phyloP scores from a whole-genome alignment of 2,113 vertebrate genomes.

The Labeo catla region DNA sequence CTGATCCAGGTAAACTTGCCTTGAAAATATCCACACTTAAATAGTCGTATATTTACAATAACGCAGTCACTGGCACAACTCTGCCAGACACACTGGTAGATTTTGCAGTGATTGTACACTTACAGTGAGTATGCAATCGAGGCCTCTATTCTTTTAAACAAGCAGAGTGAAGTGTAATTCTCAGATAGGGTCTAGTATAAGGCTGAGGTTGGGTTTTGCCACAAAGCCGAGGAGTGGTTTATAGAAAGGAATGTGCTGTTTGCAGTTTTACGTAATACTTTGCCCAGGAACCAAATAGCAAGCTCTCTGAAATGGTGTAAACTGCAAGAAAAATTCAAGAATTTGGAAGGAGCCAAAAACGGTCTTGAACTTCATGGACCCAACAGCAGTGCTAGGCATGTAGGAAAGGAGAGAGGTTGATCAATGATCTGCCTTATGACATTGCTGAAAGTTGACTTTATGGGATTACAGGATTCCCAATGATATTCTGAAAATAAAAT shows the following conservation, averaged over 20 bases:
- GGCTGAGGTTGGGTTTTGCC: neutral
- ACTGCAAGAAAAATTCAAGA: neutral
- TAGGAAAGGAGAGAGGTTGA: constrained; percentile 12
- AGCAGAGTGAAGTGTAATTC: constrained; percentile 20
- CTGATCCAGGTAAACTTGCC: constrained; percentile 95
- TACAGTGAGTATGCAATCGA: constrained; percentile 63
- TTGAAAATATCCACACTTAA: constrained; percentile 87
- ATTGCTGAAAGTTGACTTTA: neutral
- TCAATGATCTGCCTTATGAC: constrained; percentile 28
- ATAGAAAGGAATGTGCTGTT: neutral
- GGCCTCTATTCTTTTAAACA: constrained; percentile 16
- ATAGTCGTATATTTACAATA: constrained; percentile 93
- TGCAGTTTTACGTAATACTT: neutral
- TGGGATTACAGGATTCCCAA: constrained; percentile 23
- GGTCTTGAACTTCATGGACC: neutral
- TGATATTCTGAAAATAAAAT: constrained; percentile 8
- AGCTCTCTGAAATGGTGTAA: constrained; percentile 11
- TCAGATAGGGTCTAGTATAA: neutral
- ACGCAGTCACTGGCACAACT: constrained; percentile 96
- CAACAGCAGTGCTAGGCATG: constrained; percentile 21
- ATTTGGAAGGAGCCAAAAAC: neutral
- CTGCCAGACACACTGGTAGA: constrained; percentile 77
- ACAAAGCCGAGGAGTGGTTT: neutral
- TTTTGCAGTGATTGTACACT: constrained; percentile 83
- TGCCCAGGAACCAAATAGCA: neutral